A percentile compares a stretch with the other conserved stretches of the same genome.
Evolutionary conservation across 2,888 invertebrate species (phyloP).

Genomic region (Pecten maximus): DNA sequence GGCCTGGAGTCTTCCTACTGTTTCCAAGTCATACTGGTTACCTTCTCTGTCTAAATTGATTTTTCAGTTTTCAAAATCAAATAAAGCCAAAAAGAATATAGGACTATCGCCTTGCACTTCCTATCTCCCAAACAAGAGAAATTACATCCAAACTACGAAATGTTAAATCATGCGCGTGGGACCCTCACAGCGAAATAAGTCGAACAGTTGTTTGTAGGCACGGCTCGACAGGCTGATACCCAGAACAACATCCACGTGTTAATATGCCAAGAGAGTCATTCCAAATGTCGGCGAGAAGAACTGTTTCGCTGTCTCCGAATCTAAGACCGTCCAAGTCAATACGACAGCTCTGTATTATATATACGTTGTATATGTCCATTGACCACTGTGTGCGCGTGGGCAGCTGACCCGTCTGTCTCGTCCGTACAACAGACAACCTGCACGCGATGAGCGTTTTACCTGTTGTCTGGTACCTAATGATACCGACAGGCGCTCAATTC

Average conservation of each 20-base stretch:
- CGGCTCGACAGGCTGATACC: neutral
- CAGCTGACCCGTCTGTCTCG: neutral
- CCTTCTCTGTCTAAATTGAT: conserved; percentile 2
- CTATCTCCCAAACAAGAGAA: neutral
- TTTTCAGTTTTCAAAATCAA: conserved; percentile 34
- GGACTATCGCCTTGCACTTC: neutral
- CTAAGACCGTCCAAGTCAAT: neutral
- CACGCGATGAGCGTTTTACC: neutral
- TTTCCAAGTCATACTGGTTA: neutral
- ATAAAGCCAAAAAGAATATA: neutral
- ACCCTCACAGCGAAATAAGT: neutral
- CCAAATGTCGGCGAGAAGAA: neutral
- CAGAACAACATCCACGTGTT: neutral
- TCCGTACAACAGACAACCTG: neutral
- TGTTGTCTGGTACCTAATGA: neutral
- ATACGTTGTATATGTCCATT: neutral
- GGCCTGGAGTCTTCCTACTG: neutral
- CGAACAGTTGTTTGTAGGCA: neutral
- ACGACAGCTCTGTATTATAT: neutral
- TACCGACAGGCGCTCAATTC: neutral
- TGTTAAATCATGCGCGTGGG: conserved; percentile 16
- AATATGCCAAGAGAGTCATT: neutral
- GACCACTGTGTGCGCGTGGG: neutral
- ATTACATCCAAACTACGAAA: conserved; percentile 20
- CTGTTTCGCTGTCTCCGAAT: neutral